These are phyloP conservation scores for Anastatus disparis DNA, from an alignment of 1,140 invertebrate genomes.

Conservation along the genomic window DNA sequence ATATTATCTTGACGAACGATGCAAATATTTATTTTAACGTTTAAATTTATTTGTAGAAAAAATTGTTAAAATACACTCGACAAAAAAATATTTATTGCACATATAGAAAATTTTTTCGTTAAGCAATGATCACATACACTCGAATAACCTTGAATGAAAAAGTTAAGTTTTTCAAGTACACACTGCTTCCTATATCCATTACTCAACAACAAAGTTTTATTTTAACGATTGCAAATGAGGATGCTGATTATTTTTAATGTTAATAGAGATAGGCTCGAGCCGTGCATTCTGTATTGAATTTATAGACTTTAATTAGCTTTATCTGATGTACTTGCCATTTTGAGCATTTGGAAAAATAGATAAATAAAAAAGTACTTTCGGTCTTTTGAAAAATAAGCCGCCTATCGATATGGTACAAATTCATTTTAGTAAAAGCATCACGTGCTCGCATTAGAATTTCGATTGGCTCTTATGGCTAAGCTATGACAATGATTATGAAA, in stretches of 20 bases:
- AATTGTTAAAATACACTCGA: too few species aligned
- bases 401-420: background rate
- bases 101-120: too few species aligned
- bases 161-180: too few species aligned
- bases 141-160: too few species aligned
- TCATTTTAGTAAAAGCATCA: background rate
- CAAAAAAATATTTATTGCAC: too few species aligned
- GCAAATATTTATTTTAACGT: too few species aligned
- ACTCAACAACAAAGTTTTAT: too few species aligned
- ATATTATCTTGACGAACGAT: too few species aligned
- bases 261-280: background rate
- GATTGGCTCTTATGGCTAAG: background rate
- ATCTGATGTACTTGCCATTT: background rate
- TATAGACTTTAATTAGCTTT: background rate
- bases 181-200: too few species aligned
- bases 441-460: slow-evolving; percentile 7
- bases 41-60: too few species aligned
- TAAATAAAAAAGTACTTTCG: slow-evolving; percentile 19
- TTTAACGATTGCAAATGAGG: slow-evolving; percentile 5
- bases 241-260: slow-evolving; percentile 19
- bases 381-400: background rate
- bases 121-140: too few species aligned
- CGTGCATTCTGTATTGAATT: slow-evolving; percentile 9
- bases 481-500: background rate
- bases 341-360: background rate